Base-by-base conservation (phyloP, 2,797 vertebrate species). In the Microctenopoma lineatum region DNA sequence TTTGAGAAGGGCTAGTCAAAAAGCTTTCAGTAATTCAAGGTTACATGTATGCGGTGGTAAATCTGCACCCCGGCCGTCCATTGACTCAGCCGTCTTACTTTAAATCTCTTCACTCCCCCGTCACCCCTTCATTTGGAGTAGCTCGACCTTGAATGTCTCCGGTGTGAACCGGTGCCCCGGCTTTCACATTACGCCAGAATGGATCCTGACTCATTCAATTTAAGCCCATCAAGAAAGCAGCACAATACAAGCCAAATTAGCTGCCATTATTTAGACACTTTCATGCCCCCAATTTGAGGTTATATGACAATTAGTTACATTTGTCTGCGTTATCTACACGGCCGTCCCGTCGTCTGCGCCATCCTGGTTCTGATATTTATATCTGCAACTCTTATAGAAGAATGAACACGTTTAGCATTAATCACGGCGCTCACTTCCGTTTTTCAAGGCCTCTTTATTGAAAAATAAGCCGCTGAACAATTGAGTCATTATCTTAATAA, bases 151-250 rank as follows among this genome's bases (percentile, higher is more conserved):
- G 85, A 75, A 75, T 78, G 82, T 86, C 84, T 87, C 70, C 42
- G 70, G 81, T 71, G 87, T 86, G 88, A 89, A 89, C 88, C 85
- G 7, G 67, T 41, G 87, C 68, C 85, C 81, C 74, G 2, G 84
- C 88, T 81, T 83, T 87, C 88, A 85, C 88, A 87, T 89, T 84
- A 88, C 85, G 80, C 74, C 89, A 89, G 66, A 81, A 86, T 75
- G 78, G 84, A 88, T 77, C 85, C 86, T 89, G 87, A 91, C 86
- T 92, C 89, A 90, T 89, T 88, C 86, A 84, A 86, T 91, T 87
- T 84, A 81, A 81, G 58, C 47, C 81, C 86, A 79, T 87, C 87
- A 84, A 72, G 77, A 68, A 85, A 84, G 81, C 85, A 81, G 80
- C 85, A 90, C 88, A 89, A 90, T 82, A 81, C 81, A 12, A 80